phyloP scores from a whole-genome alignment of 53 echinoderm and acorn worm species.

The Zoroaster sp. region DNA sequence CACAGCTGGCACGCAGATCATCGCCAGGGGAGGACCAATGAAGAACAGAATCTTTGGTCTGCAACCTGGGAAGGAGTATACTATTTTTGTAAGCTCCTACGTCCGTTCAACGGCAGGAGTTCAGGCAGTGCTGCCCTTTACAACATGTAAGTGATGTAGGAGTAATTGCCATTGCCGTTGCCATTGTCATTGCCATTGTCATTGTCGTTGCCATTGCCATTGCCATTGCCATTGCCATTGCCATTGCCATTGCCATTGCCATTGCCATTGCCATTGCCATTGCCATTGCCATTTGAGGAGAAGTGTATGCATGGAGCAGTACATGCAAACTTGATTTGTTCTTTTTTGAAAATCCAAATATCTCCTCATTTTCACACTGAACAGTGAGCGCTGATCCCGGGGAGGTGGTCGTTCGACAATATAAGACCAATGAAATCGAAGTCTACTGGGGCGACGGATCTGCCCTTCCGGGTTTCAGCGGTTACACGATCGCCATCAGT shows the following conservation, averaged over 20 bases:
- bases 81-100: constrained; percentile 9
- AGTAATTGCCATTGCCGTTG: no score
- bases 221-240: no score
- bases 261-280: no score
- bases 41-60: constrained; percentile 40
- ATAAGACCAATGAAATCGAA: neutral
- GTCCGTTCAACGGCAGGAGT: neutral
- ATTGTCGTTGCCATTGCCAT: no score
- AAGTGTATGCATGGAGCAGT: no score
- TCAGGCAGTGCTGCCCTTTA: neutral
- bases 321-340: no score
- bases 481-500: neutral
- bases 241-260: no score
- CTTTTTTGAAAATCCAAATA: neutral
- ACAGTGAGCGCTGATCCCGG: neutral
- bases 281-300: no score
- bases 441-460: constrained; percentile 34
- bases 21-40: neutral
- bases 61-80: constrained; percentile 38
- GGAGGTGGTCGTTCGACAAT: neutral
- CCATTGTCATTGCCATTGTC: no score
- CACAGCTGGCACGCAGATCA: neutral
- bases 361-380: no score
- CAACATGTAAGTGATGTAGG: constrained; percentile 7
- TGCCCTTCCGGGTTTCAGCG: neutral